Evolutionary conservation across 2,113 vertebrate species (phyloP), one percentile per base, ranked within the genome.

Genomic region (Gallinago paraguaiae): DNA sequence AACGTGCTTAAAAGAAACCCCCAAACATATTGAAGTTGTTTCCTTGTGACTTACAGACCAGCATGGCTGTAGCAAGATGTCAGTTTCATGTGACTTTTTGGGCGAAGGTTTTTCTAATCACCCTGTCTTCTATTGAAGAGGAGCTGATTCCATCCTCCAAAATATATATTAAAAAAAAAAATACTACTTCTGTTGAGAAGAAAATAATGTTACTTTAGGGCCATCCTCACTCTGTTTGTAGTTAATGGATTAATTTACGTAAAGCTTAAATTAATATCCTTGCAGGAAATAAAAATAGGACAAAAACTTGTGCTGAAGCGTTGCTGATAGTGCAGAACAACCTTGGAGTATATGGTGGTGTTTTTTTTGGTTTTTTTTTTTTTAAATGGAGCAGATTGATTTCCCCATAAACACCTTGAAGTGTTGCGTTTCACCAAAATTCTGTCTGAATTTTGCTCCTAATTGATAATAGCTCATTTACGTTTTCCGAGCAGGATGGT

Each of bases 381-480:
- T 75, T 72, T 51, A 61, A 84, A 35, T 4, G 0, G 33, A 61
- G 24, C 94, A 96, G 93, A 95, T 92, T 95, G 94, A 71, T 91
- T 82, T 89, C 74, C 89, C 65, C 1, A 0, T 75, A 76, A 93
- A 87, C 89, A 91, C 95, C 94, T 96, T 87, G 33, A 93, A 91
- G 86, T 93, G 91, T 95, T 92, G 89, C 88, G 86, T 96, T 96
- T 79, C 86, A 91, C 87, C 79, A 78, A 94, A 95, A 74, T 88
- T 59, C 85, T 51, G 46, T 51, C 82, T 94, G 92, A 83, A 94
- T 94, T 96, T 96, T 91, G 71, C 93, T 93, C 85, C 93, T 93
- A 84, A 92, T 88, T 88, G 91, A 75, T 95, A 93, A 93, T 94
- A 94, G 88, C 89, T 96, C 91, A 63, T 93, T 93, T 93, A 71